Conservation (phyloP, 2,888 invertebrate genomes). For the Drosophila parthenogenetica region DNA sequence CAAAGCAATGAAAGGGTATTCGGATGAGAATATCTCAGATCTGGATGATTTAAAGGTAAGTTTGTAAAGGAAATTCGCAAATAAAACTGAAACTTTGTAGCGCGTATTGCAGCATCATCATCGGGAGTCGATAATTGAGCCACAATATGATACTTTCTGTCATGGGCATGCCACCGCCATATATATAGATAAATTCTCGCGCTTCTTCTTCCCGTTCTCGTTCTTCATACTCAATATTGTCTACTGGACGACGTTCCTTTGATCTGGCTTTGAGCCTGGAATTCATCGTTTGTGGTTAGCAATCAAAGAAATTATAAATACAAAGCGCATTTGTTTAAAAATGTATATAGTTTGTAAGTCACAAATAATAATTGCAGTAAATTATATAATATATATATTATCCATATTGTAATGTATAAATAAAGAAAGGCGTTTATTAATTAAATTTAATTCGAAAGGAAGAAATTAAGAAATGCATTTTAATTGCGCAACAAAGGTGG, state of each 20-base stretch:
- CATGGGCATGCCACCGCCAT: conserved; percentile 92
- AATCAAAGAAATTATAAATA: conserved; percentile 44
- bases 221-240: conserved; percentile 95
- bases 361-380: conserved; percentile 68
- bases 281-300: not conserved
- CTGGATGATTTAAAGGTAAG: conserved; percentile 92
- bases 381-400: conserved; percentile 52
- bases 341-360: conserved; percentile 75
- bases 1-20: conserved; percentile 95
- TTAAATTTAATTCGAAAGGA: conserved; percentile 71
- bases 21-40: conserved; percentile 91
- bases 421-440: conserved; percentile 73
- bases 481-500: conserved; percentile 80
- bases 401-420: conserved; percentile 57
- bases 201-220: conserved; percentile 95
- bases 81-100: conserved; percentile 25
- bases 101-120: conserved; percentile 83
- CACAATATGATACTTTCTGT: conserved; percentile 94
- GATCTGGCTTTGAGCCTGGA: conserved; percentile 50
- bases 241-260: conserved; percentile 94
- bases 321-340: conserved; percentile 82
- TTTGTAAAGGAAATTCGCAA: not conserved
- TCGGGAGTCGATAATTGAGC: conserved; percentile 89
- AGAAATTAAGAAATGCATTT: conserved; percentile 77
- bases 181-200: conserved; percentile 94